Conservation (phyloP, 2,888 invertebrate species). For the Syritta pipiens region DNA sequence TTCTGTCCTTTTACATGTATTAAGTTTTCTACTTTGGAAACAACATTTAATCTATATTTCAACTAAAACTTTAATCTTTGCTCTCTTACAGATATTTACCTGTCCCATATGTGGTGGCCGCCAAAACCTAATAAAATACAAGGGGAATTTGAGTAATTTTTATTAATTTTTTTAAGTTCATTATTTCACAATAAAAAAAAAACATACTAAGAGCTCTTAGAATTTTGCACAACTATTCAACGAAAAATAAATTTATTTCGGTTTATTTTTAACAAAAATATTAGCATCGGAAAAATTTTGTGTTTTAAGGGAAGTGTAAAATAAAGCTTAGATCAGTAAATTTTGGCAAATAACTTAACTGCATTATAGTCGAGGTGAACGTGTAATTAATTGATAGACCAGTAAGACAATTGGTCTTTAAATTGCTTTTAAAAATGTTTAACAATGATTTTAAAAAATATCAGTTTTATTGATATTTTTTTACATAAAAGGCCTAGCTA, state of each 20-base stretch:
- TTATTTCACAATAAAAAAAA: background rate
- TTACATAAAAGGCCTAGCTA: conserved; percentile 48
- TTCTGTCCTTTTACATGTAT: too few relatives aligned
- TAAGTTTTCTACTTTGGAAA: too few relatives aligned
- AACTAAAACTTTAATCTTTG: too few relatives aligned
- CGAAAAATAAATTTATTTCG: conserved; percentile 38
- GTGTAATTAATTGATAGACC: conserved; percentile 5
- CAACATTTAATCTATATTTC: too few relatives aligned
- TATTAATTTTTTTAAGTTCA: too few relatives aligned
- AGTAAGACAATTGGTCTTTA: conserved; percentile 14
- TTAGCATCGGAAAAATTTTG: conserved; percentile 20
- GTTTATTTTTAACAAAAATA: conserved; percentile 26
- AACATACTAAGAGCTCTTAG: background rate
- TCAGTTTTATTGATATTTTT: conserved; percentile 8
- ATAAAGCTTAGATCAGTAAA: conserved; percentile 4
- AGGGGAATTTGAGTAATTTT: too few relatives aligned
- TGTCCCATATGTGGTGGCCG: too few relatives aligned
- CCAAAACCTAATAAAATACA: too few relatives aligned
- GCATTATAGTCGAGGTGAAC: conserved; percentile 21
- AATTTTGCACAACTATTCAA: conserved; percentile 5
- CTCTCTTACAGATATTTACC: too few relatives aligned
- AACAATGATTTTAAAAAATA: background rate
- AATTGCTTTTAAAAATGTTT: conserved; percentile 13
- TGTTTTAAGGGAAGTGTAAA: conserved; percentile 21
- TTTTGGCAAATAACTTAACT: conserved; percentile 7